Base-by-base conservation (phyloP, 2,888 invertebrate genomes). In the Hydrotaea diabolus region DNA sequence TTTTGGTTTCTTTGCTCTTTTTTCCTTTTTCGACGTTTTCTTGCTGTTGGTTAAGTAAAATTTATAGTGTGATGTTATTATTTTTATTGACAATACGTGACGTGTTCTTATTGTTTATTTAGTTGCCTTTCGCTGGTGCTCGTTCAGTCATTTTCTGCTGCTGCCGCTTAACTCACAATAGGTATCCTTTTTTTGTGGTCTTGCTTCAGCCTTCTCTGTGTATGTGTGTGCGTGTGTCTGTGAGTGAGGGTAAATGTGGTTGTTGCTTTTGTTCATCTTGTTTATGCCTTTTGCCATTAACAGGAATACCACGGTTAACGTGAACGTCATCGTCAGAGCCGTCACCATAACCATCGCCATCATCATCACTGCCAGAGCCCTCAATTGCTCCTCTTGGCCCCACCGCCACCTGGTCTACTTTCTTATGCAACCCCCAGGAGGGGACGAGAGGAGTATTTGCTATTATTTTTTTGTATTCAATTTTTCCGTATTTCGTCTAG, bases 61-160 rank as follows among this genome's bases (percentile, higher is more conserved):
- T 91, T 89, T 90, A 89, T 90, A 89, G 89, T 91, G 89, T 87
- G 90, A 89, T 89, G 88, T 90, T 91, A 88, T 91, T 91, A 89
- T 90, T 89, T 91, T 90, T 91, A 90, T 90, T 90, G 90, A 89
- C 89, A 89, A 88, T 89, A 90, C 91, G 91, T 91, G 90, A 91
- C 90, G 89, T 90, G 89, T 88, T 89, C 87, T 86, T 87, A 87
- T 86, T 87, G 87, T 86, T 85, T 82, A 77, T 85, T 80, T 85
- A 85, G 77, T 85, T 82, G 82, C 64, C 36, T 77, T 77, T 81
- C 17, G 59, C 17, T 73, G 31, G 62, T n/a, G 80, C 66, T 77
- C 36, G 9, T 75, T 31, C n/a, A 46, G 21, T 78, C 59, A n/a
- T 26, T 57, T 43, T 53, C 23, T 36, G 46, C 26, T 71, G 46